A percentile compares a stretch with the other conserved stretches of the same genome.
phyloP scores from a whole-genome alignment of 2,797 vertebrate species.

The Potorous gilbertii region DNA sequence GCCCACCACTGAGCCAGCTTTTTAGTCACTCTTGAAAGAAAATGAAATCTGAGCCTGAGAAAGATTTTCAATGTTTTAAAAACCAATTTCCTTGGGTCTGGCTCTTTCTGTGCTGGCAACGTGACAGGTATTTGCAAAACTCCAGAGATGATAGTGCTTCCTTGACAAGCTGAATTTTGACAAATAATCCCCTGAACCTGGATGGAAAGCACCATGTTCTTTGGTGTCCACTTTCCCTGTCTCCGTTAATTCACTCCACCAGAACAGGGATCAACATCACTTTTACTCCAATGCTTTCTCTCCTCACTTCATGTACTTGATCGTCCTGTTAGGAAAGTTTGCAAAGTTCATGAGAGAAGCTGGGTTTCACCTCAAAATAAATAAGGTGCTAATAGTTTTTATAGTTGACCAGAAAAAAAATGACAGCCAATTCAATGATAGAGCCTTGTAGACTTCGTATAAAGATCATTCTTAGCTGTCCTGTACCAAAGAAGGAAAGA shows the following conservation, averaged over 20 bases:
- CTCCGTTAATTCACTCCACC: neutral
- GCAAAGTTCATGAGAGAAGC: neutral
- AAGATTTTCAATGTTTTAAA: neutral
- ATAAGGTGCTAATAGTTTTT: neutral
- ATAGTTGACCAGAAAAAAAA: neutral
- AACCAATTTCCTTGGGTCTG: neutral
- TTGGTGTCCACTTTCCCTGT: neutral
- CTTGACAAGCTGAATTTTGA: neutral
- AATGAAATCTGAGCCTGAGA: neutral
- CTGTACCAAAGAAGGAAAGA: neutral
- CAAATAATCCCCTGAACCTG: neutral
- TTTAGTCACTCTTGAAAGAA: neutral
- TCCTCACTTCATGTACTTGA: neutral
- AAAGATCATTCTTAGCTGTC: neutral
- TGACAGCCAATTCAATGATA: neutral
- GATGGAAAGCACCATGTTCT: neutral
- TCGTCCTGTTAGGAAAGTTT: neutral
- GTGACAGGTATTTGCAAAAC: neutral
- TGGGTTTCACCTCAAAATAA: neutral
- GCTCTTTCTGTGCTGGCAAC: neutral
- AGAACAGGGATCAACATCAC: neutral
- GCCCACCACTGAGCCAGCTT: fast-evolving
- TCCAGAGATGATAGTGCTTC: neutral
- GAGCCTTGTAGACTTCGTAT: neutral
- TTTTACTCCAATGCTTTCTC: neutral